Base-by-base conservation (phyloP, 2,888 invertebrate species). In the Leptopterna dolabrata region DNA sequence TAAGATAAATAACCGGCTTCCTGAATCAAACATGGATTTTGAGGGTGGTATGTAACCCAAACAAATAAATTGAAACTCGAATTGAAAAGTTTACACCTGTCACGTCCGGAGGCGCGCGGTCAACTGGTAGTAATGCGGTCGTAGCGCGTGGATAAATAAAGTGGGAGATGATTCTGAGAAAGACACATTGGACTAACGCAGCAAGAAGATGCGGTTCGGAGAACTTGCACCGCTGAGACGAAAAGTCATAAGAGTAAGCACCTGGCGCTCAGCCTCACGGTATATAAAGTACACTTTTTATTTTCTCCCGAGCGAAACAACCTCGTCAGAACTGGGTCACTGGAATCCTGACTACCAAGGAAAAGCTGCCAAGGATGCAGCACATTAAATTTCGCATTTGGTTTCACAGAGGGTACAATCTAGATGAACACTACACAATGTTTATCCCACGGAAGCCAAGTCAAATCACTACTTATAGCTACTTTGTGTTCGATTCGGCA, bases 121-220 rank as follows among this genome's bases (percentile, higher is more conserved):
- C 14, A 14, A 73, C 73, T 73, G 73, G 19, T 63, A 63, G 63
- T 24, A 63, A 63, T 24, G 63, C 27, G 63, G 63, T 24, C 63
- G 63, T 24, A 24, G 63, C 24, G 63, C 19, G 63, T 11, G 24
- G 63, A 63, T 63, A 63, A 63, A 63, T 63, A 36, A 43, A 45
- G 45, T 45, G 78, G 78, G 78, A 45, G 73, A 24, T n/a, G 41
- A 45, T 78, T 78, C 78, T 78, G 1, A 45, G 78, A 41, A 78
- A 45, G 41, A 78, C 41, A 78, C 78, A 78, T 78, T 78, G 78
- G 24, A 78, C 78, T 27, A 14, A 78, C 78, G 41, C 78, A 78
- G 78, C 78, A 45, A 30, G 30, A 73, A 73, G 45, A 43, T 78
- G 36, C 41, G 78, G 24, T 78, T 78, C 78, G 78, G 2, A 78